Base-by-base conservation (phyloP, 2,113 vertebrate genomes). In the Cacatua alba region DNA sequence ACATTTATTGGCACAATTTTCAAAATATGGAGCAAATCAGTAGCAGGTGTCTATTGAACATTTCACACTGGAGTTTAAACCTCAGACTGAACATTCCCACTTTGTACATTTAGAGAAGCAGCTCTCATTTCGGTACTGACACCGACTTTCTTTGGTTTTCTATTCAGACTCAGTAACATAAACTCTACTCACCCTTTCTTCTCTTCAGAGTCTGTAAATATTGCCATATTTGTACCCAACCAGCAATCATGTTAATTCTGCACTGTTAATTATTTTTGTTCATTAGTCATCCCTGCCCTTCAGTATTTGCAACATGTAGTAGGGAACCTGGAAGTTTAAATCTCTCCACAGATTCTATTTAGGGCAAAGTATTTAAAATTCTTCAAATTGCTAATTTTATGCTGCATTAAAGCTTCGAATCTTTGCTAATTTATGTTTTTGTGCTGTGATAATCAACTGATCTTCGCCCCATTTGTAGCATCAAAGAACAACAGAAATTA, bases 1-100 rank as follows among this genome's bases (percentile, higher is more conserved):
- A 55, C 13, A 7, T 19, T 89, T 51, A 57, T 49, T 67, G 35
- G 43, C 35, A 79, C 6, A 57, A 37, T 64, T 64, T 65, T 74
- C 10, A 37, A 70, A 72, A 48, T 15, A 44, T 0, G 2, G 6
- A 39, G 39, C 46, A 64, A 90, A 23, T 17, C 26, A 44, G 24
- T 13, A 72, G 44, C 52, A 62, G 41, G 7, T 4, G 0, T 7
- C 3, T 35, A 5, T 17, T 70, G 48, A 37, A 31, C 0, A 0
- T 62, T 80, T 64, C 39, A 67, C 24, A 33, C 13, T 23, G 17
- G 83, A 21, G 23, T 49, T 76, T 18, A 55, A 83, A 68, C 21
- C 14, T 63, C 82, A 46, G 62, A 8, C 11, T 62, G 21, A 81
- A 60, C 28, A 11, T 44, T 74, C 37, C 55, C 8, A 17, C 24